Conservation (phyloP, 2,797 vertebrate species). For the Megalops cyprinoides region DNA sequence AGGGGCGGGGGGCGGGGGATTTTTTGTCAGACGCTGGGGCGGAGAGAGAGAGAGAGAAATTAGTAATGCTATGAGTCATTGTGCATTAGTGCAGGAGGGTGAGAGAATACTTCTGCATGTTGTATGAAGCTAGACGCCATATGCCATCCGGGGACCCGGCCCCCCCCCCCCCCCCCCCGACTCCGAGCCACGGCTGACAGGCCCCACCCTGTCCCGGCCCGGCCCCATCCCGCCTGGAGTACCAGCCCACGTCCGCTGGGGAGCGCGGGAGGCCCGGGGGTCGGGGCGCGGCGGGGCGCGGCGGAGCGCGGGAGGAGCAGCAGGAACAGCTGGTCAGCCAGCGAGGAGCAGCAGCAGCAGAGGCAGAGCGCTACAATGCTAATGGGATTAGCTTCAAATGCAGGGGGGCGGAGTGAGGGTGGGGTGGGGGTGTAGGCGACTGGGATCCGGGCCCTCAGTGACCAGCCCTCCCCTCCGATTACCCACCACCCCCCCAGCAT, state of each 20-base stretch:
- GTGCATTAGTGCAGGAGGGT: conserved; percentile 82
- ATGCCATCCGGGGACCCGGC: conserved; percentile 89
- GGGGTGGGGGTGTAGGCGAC: conserved; percentile 48
- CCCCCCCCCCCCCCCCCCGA: conserved; percentile 80
- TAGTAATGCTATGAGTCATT: conserved; percentile 99
- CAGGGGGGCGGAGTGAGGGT: too few species aligned
- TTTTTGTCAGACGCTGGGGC: conserved; percentile 25
- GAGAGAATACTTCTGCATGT: conserved; percentile 97
- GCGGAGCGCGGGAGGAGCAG: too few species aligned
- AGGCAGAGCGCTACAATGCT: conserved; percentile 83
- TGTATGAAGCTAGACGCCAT: conserved; percentile 99
- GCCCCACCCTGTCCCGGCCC: too few species aligned
- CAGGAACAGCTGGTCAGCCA: conserved; percentile 99
- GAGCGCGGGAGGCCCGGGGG: conserved; percentile 77
- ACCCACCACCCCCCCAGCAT: conserved; percentile 43
- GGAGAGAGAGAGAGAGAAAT: conserved; percentile 57
- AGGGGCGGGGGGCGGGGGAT: conserved; percentile 69
- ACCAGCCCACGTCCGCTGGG: not conserved
- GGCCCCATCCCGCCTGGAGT: too few species aligned
- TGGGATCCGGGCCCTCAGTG: not conserved
- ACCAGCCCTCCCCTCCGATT: conserved; percentile 32
- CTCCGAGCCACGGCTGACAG: conserved; percentile 67
- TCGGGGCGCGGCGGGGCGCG: too few species aligned
- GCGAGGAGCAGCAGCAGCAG: conserved; percentile 71
- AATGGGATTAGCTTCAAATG: conserved; percentile 86